Evolutionary conservation across 2,113 vertebrate genomes (phyloP).

Genomic region (Corythornis madagascariensis): DNA sequence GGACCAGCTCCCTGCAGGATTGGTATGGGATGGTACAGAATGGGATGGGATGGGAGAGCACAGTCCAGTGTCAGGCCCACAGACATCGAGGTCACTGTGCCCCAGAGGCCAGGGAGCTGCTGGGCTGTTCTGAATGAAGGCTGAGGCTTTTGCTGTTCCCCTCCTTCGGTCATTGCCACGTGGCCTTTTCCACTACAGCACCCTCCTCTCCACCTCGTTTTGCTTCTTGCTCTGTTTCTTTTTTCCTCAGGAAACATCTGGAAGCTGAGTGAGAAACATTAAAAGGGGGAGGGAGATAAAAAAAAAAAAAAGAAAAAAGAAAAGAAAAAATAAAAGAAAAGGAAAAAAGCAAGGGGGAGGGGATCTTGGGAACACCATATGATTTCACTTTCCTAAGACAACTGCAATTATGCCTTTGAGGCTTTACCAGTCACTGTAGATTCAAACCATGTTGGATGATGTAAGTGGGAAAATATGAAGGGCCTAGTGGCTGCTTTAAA

Average conservation of each 20-base stretch:
- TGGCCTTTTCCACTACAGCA: conserved; percentile 45
- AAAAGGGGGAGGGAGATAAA: background rate
- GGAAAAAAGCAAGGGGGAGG: conserved; percentile 2
- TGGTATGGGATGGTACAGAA: background rate
- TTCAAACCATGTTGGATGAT: conserved; percentile 72
- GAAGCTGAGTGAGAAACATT: conserved; percentile 56
- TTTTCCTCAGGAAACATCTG: conserved; percentile 76
- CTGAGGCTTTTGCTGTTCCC: background rate
- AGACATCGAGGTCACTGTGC: accelerated
- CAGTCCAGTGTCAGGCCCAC: background rate
- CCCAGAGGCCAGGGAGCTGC: background rate
- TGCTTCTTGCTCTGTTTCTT: conserved; percentile 1
- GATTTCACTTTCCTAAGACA: conserved; percentile 78
- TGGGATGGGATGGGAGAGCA: background rate
- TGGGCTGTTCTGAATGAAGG: background rate
- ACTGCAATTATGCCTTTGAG: conserved; percentile 65
- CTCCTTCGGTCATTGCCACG: conserved; percentile 63
- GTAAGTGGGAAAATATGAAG: conserved; percentile 79
- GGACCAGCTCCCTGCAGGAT: accelerated
- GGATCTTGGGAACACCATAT: conserved; percentile 65
- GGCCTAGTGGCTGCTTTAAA: conserved; percentile 29
- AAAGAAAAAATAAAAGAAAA: background rate
- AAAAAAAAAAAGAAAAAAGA: background rate
- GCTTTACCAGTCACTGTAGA: conserved; percentile 63
- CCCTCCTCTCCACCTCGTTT: conserved; percentile 11